phyloP scores from a whole-genome alignment of 2,797 vertebrate genomes.

The Liparis tanakae region DNA sequence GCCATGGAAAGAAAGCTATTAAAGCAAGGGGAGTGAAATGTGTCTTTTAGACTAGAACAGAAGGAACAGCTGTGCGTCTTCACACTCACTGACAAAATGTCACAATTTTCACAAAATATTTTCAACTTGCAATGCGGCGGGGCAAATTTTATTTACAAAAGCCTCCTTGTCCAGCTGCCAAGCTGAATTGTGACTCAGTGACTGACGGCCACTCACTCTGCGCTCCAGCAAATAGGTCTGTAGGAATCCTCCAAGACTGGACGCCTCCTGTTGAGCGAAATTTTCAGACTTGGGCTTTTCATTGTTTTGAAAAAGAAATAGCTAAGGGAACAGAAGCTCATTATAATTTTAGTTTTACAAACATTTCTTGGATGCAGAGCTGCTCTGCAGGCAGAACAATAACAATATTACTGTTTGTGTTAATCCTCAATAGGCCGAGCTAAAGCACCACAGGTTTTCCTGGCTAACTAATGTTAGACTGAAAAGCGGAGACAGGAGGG shows the following conservation, averaged over 20 bases:
- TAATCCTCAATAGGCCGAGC: slow-evolving; percentile 48
- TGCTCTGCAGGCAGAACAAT: slow-evolving; percentile 31
- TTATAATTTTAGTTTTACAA: slow-evolving; percentile 58
- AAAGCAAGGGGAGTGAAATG: slow-evolving; percentile 49
- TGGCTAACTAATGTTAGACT: slow-evolving; percentile 18
- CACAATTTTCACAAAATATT: slow-evolving; percentile 56
- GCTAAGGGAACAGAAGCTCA: slow-evolving; percentile 43
- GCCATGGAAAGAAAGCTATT: slow-evolving; percentile 57
- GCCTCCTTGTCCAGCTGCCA: slow-evolving; percentile 49
- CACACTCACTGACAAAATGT: slow-evolving; percentile 46
- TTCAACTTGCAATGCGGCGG: slow-evolving; percentile 9
- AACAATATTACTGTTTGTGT: slow-evolving; percentile 34
- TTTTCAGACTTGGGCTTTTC: slow-evolving; percentile 22
- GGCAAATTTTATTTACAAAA: slow-evolving; percentile 54
- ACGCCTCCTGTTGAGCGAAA: slow-evolving; percentile 29
- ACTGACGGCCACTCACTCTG: slow-evolving; percentile 48
- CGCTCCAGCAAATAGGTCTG: slow-evolving; percentile 15
- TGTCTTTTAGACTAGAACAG: slow-evolving; percentile 56
- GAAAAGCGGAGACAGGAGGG: slow-evolving; percentile 15
- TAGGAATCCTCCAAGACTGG: slow-evolving; percentile 36
- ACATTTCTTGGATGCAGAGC: slow-evolving; percentile 43
- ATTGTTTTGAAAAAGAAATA: slow-evolving; percentile 4
- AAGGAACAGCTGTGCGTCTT: slow-evolving; percentile 40
- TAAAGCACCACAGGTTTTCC: slow-evolving; percentile 21
- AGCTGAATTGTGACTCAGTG: slow-evolving; percentile 47